Evolutionary conservation across 2,113 vertebrate species (phyloP), one percentile per base, ranked within the genome.

Genomic region (Scomber japonicus): DNA sequence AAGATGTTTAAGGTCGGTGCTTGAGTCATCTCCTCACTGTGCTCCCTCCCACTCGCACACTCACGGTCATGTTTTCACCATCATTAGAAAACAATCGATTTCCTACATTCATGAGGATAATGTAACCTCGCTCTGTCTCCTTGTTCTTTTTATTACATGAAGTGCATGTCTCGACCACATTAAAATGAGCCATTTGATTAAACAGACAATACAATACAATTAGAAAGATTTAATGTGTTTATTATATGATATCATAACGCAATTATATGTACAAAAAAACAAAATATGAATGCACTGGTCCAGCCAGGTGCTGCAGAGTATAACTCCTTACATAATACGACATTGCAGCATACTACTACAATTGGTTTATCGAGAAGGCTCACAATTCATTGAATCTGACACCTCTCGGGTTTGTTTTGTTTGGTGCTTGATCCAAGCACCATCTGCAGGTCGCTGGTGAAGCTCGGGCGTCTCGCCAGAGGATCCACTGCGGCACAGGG

Each of bases 341-440:
- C 64, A 94, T 94, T 93, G 93, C 85, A 94, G 92, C 88, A 62
- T 92, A 94, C 91, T 93, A 91, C 92, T 81, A 62, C 92, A 94
- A 94, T 93, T 82, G 83, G 84, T 89, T 88, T 91, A 35, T 82
- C 19, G 89, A 91, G 90, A 92, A 80, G 85, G 49, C 11, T 78
- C 83, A 65, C 48, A 30, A 92, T 94, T 95, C 92, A 95, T 93
- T 95, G 94, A 94, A 95, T 93, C 54, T 93, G 93, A 88, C 94
- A 95, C 88, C 86, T 94, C 90, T 95, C 94, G 51, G 90, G 86
- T 93, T 94, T 95, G 55, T 80, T 90, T 55, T 89, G 67, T 82
- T 94, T 94, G 30, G 88, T 85, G 66, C 89, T 92, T 73, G 93
- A 90, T 82, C 90, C 91, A 81, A 95, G 89, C 68, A 96, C 93